Evolutionary conservation across 2,797 vertebrate genomes (phyloP), one percentile per base, ranked within the genome.

Genomic region (Taenioides sp.): DNA sequence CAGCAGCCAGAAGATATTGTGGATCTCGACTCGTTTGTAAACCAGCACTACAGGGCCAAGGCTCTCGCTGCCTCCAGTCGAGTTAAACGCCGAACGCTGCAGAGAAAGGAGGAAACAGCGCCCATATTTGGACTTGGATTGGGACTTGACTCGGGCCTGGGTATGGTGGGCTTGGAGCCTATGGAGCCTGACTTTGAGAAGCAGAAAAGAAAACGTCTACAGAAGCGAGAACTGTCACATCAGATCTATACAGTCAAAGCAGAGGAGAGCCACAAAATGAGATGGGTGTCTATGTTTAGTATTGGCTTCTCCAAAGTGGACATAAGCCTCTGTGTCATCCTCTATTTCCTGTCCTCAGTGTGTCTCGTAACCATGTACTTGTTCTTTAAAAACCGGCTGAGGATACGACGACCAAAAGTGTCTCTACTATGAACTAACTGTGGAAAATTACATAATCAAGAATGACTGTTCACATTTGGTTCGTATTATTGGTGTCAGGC

Each of bases 331-430:
- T 98, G 95, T 2, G 83, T 97, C 27, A 81, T 94, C 34, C 94
- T 99, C 5, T 99, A 98, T 50, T 88, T 94, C 63, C 87, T 97
- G 73, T 97, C 97, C 69, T 94, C 92, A 78, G 80, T 95, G 90
- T 96, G 96, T 77, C 94, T 98, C 6, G 74, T 98, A 55, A 89
- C 86, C 78, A 94, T 97, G 95, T 98, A 94, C 76, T 86, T 95
- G 22, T 98, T 95, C 89, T 96, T 97, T 79, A 95, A 91, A 72
- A 84, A 94, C 64, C 93, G 93, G 40, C 88, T 93, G 66, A 88
- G 91, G 5, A 78, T 89, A 59, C 88, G 93, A 2, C 80, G 87
- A 16, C 69, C 60, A 7, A 94, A 94, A 79, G 34, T 86, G 2
- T 72, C 83, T 2, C 54, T 91, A 54, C 82, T 90, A 17, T 95